Conservation (phyloP, 2,797 vertebrate species). For the Chiropotes sagulatus region DNA sequence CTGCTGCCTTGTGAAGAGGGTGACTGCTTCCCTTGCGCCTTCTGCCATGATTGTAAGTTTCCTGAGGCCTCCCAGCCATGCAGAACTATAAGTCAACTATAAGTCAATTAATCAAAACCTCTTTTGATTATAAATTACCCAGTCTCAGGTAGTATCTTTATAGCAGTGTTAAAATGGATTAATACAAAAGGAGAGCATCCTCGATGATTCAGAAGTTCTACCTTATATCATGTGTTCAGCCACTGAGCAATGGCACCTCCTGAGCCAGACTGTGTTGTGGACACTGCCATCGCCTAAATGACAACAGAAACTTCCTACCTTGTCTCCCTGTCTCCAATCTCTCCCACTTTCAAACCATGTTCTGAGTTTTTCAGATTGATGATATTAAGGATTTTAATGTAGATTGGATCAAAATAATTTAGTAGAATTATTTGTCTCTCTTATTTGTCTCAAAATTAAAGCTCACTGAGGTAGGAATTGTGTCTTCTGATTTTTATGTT, state of each 20-base stretch:
- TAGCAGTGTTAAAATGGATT: neutral
- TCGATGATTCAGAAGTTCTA: neutral
- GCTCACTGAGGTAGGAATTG: neutral
- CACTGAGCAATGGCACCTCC: neutral
- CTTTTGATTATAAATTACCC: neutral
- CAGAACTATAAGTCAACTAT: neutral
- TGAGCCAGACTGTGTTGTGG: neutral
- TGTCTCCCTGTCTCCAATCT: neutral
- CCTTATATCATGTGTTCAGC: neutral
- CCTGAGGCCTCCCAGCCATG: neutral
- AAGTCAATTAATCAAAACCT: neutral
- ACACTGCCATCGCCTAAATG: neutral
- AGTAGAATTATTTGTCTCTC: neutral
- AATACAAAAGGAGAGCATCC: neutral
- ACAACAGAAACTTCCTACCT: neutral
- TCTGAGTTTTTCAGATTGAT: neutral
- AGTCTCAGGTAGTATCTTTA: neutral
- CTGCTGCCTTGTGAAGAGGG: too few species aligned
- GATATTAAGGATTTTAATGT: neutral
- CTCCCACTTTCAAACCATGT: neutral
- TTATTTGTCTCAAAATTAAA: constrained; percentile 35
- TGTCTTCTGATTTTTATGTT: neutral
- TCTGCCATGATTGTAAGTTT: too few species aligned
- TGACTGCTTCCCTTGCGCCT: too few species aligned
- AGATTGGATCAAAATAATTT: constrained; percentile 6